Evolutionary conservation across 2,888 invertebrate genomes (phyloP).

Genomic region (Platynereis dumerilii): DNA sequence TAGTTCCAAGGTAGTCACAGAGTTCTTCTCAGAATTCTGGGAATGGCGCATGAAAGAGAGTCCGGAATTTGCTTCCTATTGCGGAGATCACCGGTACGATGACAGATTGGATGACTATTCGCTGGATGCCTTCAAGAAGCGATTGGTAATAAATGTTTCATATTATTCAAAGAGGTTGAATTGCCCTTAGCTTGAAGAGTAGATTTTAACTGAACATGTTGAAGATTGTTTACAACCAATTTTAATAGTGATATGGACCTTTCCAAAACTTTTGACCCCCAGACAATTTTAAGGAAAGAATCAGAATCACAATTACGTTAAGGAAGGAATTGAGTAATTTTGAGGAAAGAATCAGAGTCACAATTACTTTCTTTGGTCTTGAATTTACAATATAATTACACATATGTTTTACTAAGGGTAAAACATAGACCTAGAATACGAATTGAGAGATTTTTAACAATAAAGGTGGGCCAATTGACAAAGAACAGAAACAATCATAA

Average conservation of each 20-base stretch:
- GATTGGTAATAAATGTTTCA: slow-evolving; percentile 29
- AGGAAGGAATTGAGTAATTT: too few species aligned
- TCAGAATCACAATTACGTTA: too few species aligned
- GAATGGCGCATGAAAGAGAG: slow-evolving; percentile 50
- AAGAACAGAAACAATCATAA: too few species aligned
- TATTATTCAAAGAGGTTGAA: background rate
- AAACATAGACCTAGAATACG: too few species aligned
- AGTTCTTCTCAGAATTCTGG: slow-evolving; percentile 47
- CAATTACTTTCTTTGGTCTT: too few species aligned
- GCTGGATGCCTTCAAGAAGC: slow-evolving; percentile 35
- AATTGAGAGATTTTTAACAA: too few species aligned
- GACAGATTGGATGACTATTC: slow-evolving; percentile 43
- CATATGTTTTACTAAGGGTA: too few species aligned
- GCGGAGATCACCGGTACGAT: slow-evolving; percentile 45
- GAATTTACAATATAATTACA: too few species aligned
- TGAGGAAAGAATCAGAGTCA: too few species aligned
- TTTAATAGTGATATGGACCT: background rate
- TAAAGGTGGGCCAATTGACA: too few species aligned
- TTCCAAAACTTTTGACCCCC: background rate
- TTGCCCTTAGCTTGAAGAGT: background rate
- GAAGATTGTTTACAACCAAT: background rate
- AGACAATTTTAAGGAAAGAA: too few species aligned
- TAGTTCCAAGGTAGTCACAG: background rate
- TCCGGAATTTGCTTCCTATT: slow-evolving; percentile 56
- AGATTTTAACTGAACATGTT: background rate